Conservation (phyloP, 2,888 invertebrate species). For the Xylota segnis region DNA sequence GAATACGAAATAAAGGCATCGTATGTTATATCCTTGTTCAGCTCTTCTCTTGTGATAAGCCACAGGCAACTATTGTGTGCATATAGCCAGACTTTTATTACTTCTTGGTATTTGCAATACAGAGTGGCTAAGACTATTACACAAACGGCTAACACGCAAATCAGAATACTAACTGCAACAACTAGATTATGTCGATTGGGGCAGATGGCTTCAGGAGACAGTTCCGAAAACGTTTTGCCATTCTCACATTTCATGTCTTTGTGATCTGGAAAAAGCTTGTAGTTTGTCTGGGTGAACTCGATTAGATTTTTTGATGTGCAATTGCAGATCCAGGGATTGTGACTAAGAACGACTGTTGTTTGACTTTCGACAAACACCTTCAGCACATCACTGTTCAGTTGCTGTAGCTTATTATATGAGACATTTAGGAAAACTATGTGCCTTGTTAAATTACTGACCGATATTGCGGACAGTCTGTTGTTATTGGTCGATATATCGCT, state of each 20-base stretch:
- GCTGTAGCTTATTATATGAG: constrained; percentile 86
- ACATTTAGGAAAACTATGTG: constrained; percentile 86
- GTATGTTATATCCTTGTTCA: constrained; percentile 88
- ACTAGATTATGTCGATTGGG: constrained; percentile 81
- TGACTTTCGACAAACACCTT: constrained; percentile 84
- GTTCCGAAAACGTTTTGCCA: constrained; percentile 77
- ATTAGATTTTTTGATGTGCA: constrained; percentile 87
- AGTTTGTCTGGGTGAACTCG: constrained; percentile 85
- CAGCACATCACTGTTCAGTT: constrained; percentile 84
- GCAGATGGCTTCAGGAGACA: constrained; percentile 84
- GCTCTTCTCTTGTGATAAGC: constrained; percentile 88
- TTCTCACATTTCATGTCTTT: constrained; percentile 80
- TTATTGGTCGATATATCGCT: constrained; percentile 86
- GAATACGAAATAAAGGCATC: constrained; percentile 94
- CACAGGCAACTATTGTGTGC: constrained; percentile 87
- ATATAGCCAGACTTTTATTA: constrained; percentile 89
- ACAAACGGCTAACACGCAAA: constrained; percentile 85
- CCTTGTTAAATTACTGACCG: constrained; percentile 84
- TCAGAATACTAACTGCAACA: constrained; percentile 83
- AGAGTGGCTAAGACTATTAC: constrained; percentile 85
- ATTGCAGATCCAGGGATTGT: constrained; percentile 90
- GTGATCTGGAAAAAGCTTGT: constrained; percentile 80
- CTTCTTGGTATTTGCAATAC: constrained; percentile 86
- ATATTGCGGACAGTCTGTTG: constrained; percentile 84
- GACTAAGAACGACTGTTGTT: constrained; percentile 86